A percentile compares a stretch with the other conserved stretches of the same genome.
Conservation (phyloP, 2,113 vertebrate genomes). For the Mirounga angustirostris region DNA sequence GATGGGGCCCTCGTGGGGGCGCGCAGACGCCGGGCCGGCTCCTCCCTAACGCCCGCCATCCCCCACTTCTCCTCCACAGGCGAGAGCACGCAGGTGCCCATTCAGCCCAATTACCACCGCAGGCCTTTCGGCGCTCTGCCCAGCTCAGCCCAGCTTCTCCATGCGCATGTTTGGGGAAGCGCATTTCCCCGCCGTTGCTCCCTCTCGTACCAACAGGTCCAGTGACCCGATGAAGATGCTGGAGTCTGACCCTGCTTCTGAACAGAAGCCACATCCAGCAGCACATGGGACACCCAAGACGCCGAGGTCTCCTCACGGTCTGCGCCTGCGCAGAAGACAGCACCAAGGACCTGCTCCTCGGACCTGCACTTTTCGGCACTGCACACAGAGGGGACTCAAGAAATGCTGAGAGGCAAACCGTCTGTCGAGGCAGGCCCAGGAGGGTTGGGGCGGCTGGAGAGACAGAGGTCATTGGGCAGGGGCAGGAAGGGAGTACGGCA, state of each 20-base stretch:
- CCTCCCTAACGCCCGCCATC: neutral
- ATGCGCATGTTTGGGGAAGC: neutral
- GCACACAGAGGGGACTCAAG: neutral
- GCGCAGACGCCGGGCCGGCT: neutral
- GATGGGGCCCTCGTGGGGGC: fast-evolving
- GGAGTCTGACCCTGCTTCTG: neutral
- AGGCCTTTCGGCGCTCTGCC: neutral
- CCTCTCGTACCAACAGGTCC: neutral
- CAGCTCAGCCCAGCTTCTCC: neutral
- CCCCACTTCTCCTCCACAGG: neutral
- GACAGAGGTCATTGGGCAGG: neutral
- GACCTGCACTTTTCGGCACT: neutral
- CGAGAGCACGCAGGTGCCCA: fast-evolving
- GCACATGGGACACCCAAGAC: neutral
- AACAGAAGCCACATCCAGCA: neutral
- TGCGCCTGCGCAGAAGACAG: no score
- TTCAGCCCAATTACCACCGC: neutral
- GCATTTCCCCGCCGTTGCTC: neutral
- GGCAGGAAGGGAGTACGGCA: neutral
- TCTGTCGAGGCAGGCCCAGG: neutral
- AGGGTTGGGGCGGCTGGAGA: neutral
- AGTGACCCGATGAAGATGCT: neutral
- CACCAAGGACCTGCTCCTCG: neutral
- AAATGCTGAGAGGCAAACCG: neutral
- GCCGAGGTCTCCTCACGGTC: fast-evolving